Evolutionary conservation across 2,888 invertebrate species (phyloP).

Genomic region (Lasioglossum pauxillum): DNA sequence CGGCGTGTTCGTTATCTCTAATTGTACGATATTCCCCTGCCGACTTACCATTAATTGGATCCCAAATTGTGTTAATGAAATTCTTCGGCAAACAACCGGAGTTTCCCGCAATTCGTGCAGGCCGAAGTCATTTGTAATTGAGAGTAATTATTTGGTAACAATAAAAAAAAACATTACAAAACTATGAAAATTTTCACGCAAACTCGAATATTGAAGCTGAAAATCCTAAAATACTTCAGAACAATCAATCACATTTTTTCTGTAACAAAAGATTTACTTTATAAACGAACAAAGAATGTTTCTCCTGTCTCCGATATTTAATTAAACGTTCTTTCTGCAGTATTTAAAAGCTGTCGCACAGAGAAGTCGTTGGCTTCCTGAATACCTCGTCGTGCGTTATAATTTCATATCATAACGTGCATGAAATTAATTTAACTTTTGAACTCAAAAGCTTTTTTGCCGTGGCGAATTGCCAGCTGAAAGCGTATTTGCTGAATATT

Average conservation of each 20-base stretch:
- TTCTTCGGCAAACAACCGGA: conserved; percentile 35
- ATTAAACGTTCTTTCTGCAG: neutral
- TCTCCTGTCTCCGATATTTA: neutral
- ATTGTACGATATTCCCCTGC: conserved; percentile 50
- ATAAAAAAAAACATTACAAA: neutral
- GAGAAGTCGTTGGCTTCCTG: neutral
- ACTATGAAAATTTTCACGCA: neutral
- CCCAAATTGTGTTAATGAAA: conserved; percentile 53
- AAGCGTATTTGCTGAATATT: neutral
- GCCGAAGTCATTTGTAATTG: neutral
- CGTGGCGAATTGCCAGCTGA: neutral
- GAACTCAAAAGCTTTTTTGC: neutral
- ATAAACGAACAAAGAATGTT: neutral
- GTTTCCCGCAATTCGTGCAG: neutral
- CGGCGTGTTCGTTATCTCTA: conserved; percentile 43
- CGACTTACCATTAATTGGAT: conserved; percentile 34
- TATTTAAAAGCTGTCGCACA: neutral
- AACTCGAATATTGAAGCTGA: neutral
- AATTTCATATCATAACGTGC: neutral
- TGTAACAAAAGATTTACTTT: neutral
- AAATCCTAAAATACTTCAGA: neutral
- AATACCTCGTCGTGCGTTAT: neutral
- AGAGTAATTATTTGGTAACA: neutral
- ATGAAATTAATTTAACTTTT: neutral
- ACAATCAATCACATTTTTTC: neutral